phyloP scores from a whole-genome alignment of 2,888 invertebrate genomes.

The Protula sp. region DNA sequence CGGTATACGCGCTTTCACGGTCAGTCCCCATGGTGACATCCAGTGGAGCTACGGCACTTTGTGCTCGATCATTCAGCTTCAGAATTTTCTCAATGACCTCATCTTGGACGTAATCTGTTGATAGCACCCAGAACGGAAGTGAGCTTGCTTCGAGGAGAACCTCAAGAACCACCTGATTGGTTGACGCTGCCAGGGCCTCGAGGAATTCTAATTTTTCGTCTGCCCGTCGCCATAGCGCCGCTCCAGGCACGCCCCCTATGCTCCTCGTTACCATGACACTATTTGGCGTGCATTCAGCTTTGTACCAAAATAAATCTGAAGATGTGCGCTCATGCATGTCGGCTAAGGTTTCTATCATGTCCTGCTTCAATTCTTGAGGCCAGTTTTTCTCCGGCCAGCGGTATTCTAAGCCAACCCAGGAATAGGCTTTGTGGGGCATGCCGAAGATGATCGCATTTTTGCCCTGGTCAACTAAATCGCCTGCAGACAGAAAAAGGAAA shows the following conservation, averaged over 20 bases:
- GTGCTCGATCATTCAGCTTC: conserved; percentile 10
- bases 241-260: conserved; percentile 16
- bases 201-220: conserved; percentile 22
- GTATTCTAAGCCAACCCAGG: conserved; percentile 14
- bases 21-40: not conserved
- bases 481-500: conserved; percentile 4
- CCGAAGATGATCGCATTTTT: conserved; percentile 17
- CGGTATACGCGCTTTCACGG: not conserved
- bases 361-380: conserved; percentile 10
- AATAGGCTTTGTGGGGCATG: conserved; percentile 13
- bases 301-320: conserved; percentile 18
- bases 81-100: conserved; percentile 16
- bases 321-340: conserved; percentile 6
- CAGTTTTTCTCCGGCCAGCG: conserved; percentile 19
- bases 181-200: conserved; percentile 17
- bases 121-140: conserved; percentile 16
- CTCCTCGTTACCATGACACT: conserved; percentile 10
- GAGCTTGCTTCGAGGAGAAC: conserved; percentile 2
- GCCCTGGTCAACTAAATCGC: conserved; percentile 20
- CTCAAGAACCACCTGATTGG: conserved; percentile 11
- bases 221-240: not conserved
- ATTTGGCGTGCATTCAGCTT: conserved; percentile 18
- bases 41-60: not conserved
- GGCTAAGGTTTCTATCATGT: conserved; percentile 6
- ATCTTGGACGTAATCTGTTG: conserved; percentile 21